Conservation (phyloP, 2,888 invertebrate genomes). For the Ornithoptera alexandrae region DNA sequence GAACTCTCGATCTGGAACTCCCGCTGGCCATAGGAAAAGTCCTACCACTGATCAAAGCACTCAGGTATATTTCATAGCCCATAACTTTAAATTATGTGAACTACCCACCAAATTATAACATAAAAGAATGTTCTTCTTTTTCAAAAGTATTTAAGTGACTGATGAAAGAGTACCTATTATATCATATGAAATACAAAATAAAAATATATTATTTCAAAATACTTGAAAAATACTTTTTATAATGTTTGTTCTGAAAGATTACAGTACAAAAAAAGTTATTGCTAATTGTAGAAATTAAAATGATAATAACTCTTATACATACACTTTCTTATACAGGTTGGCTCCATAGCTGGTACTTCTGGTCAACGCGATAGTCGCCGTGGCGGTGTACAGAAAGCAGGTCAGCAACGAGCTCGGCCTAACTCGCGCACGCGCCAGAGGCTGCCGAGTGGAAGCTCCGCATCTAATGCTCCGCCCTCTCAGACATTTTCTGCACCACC, state of each 20-base stretch:
- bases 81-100: background rate
- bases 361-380: slow-evolving; percentile 63
- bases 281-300: background rate
- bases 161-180: no score
- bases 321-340: slow-evolving; percentile 52
- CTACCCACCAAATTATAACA: no score
- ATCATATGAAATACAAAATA: no score
- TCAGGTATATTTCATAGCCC: slow-evolving; percentile 72
- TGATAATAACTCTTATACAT: background rate
- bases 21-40: slow-evolving; percentile 88
- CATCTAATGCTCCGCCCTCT: slow-evolving; percentile 54
- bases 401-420: slow-evolving; percentile 49
- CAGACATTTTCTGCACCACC: slow-evolving; percentile 34
- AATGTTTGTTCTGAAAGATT: no score
- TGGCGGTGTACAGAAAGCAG: slow-evolving; percentile 48
- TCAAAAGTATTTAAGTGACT: no score
- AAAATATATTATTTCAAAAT: no score
- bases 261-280: no score
- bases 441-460: slow-evolving; percentile 45
- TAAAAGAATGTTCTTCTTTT: no score
- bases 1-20: slow-evolving; percentile 89
- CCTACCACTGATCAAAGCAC: slow-evolving; percentile 92
- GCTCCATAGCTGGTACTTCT: slow-evolving; percentile 56
- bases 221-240: no score
- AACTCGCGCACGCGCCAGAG: slow-evolving; percentile 52